phyloP scores from a whole-genome alignment of 2,113 vertebrate species.

The Sarotherodon lohbergeri region DNA sequence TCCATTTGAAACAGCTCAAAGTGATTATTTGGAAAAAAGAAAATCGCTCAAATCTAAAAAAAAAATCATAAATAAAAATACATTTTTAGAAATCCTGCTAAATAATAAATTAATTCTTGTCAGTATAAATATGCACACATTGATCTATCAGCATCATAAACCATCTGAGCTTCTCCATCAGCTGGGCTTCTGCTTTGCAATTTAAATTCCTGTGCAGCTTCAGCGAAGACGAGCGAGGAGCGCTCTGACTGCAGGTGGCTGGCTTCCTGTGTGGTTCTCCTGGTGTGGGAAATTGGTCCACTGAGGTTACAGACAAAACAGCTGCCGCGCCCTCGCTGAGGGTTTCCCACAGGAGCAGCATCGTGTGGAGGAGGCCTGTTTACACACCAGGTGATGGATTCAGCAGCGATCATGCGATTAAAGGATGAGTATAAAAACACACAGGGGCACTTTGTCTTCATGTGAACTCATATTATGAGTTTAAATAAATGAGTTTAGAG shows the following conservation, averaged over 20 bases:
- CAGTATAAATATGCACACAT: neutral
- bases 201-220: neutral
- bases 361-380: neutral
- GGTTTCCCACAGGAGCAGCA: neutral
- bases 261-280: neutral
- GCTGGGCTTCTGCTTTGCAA: neutral
- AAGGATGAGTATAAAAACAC: neutral
- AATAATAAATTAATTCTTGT: neutral
- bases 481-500: neutral
- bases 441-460: neutral
- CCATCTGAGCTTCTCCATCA: neutral
- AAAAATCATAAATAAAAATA: neutral
- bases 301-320: neutral
- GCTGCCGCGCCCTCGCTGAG: neutral
- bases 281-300: neutral
- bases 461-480: neutral
- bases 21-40: neutral
- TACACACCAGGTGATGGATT: neutral
- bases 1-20: neutral
- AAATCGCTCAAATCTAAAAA: neutral
- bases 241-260: neutral
- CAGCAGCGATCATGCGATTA: neutral
- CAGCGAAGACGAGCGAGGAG: neutral
- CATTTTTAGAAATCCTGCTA: neutral
- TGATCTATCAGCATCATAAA: neutral